A percentile compares a stretch with the other conserved stretches of the same genome.
Evolutionary conservation across 1,140 invertebrate genomes (phyloP).

Genomic region (Scaptomyza pallida): DNA sequence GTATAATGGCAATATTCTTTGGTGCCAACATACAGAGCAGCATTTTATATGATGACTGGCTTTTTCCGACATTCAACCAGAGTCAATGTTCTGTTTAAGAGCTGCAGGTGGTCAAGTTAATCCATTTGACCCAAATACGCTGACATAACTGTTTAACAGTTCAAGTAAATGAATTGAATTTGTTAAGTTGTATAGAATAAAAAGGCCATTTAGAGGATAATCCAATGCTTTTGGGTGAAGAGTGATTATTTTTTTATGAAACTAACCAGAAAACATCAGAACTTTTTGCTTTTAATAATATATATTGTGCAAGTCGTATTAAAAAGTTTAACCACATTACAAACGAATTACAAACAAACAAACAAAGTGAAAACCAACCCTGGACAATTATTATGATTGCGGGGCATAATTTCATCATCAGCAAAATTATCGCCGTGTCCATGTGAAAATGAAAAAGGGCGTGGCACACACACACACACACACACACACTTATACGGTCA

Average conservation of each 20-base stretch:
- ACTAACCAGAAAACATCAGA: too few species aligned
- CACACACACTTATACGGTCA: conserved; percentile 33
- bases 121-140: not conserved
- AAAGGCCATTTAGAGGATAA: not conserved
- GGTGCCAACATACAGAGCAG: not conserved
- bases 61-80: not conserved
- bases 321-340: not conserved
- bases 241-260: too few species aligned
- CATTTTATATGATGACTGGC: conserved; percentile 19
- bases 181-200: conserved; percentile 17
- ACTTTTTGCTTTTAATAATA: too few species aligned
- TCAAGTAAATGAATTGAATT: conserved; percentile 4
- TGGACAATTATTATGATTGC: conserved; percentile 35
- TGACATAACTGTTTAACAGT: conserved; percentile 6
- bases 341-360: conserved; percentile 1
- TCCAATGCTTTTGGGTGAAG: not conserved
- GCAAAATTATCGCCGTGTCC: conserved; percentile 31
- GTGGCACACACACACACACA: too few species aligned
- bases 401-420: conserved; percentile 62
- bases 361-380: conserved; percentile 34
- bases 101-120: conserved; percentile 4
- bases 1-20: conserved; percentile 14
- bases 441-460: conserved; percentile 15
- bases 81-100: not conserved
- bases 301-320: not conserved